These are phyloP conservation scores for Muntiacus reevesi DNA, from an alignment of 2,113 vertebrate genomes.

Conservation along the genomic window DNA sequence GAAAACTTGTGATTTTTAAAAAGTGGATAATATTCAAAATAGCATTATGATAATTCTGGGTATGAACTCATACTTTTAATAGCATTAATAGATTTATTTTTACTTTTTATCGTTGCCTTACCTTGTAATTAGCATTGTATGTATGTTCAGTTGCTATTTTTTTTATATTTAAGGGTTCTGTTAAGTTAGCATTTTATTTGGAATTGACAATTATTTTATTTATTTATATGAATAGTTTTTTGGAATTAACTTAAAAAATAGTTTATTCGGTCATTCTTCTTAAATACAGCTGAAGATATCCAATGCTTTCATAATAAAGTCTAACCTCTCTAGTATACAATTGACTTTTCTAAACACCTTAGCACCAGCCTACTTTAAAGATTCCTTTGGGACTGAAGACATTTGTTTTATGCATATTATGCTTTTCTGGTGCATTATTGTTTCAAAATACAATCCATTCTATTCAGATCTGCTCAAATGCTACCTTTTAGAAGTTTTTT, in stretches of 20 bases:
- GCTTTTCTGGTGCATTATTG: not conserved
- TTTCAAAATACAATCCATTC: not conserved
- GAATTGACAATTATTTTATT: not conserved
- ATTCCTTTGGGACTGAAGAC: not conserved
- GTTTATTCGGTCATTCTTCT: not conserved
- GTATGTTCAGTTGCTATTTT: not conserved
- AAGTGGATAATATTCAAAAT: not conserved
- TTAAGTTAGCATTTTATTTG: conserved; percentile 10
- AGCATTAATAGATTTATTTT: not conserved
- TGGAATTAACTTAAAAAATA: not conserved
- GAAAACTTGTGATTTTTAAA: not conserved
- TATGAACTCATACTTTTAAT: not conserved
- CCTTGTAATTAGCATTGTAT: not conserved
- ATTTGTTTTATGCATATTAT: not conserved
- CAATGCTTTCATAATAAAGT: not conserved
- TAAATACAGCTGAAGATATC: not conserved
- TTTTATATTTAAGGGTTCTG: not conserved
- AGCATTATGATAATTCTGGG: not conserved
- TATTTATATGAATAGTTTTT: not conserved
- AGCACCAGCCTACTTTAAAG: not conserved
- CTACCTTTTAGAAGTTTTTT: not conserved
- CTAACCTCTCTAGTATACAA: not conserved
- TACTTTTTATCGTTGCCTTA: not conserved
- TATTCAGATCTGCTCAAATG: not conserved
- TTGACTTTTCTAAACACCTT: not conserved